These are phyloP conservation scores for Sebastiscus tertius DNA, from an alignment of 2,797 vertebrate species.

Conservation along the genomic window DNA sequence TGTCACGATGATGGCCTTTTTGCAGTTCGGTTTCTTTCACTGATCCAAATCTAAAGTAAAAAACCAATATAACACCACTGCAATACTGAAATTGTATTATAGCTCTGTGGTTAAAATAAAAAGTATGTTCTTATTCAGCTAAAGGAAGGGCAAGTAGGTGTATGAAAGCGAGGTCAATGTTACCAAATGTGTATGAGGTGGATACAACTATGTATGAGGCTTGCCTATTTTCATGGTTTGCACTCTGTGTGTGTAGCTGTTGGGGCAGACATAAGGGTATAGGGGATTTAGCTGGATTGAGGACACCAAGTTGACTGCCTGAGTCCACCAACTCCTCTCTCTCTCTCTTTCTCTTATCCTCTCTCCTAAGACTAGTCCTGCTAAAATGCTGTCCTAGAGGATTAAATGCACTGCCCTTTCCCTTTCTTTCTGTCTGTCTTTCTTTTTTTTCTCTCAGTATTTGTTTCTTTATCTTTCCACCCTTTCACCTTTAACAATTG, in stretches of 20 bases:
- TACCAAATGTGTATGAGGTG: not conserved
- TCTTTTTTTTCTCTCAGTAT: not conserved
- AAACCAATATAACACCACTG: not conserved
- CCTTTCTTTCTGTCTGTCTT: not conserved
- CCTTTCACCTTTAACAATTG: not conserved
- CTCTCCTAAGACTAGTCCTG: constrained; percentile 34
- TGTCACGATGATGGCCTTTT: not conserved
- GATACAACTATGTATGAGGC: not conserved
- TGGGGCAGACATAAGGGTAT: constrained; percentile 61
- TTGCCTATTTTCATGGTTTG: constrained; percentile 5
- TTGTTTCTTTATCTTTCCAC: not conserved
- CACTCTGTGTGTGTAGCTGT: constrained; percentile 15
- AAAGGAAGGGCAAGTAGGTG: not conserved
- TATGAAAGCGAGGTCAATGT: not conserved
- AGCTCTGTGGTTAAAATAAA: not conserved
- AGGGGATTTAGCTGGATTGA: constrained; percentile 75
- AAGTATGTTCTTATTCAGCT: not conserved
- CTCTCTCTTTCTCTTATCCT: constrained; percentile 35
- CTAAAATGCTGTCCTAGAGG: constrained; percentile 23
- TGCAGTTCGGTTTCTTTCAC: not conserved
- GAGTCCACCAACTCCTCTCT: constrained; percentile 48
- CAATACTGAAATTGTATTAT: not conserved
- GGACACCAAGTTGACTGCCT: constrained; percentile 71
- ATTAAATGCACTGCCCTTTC: constrained; percentile 49
- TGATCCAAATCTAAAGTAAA: not conserved